Base-by-base conservation (phyloP, 2,888 invertebrate genomes). In the Lasioglossum figueresi region DNA sequence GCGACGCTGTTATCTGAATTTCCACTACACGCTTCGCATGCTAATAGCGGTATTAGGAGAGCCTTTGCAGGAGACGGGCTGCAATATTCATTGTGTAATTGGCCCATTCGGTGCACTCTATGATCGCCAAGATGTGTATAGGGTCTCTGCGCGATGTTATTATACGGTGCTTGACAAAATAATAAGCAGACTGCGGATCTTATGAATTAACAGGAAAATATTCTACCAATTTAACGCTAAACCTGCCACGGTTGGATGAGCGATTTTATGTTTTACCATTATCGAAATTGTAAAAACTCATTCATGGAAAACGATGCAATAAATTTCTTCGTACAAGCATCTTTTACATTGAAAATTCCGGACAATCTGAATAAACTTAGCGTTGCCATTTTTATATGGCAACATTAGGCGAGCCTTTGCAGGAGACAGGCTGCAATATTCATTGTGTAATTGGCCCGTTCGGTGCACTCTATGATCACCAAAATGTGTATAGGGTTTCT, bases 1-100 rank as follows among this genome's bases (percentile, higher is more conserved):
- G 40, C 56, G 70, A 14, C n/a, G 70, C 12, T 70, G 70, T 70
- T 70, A 70, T 70, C 40, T 40, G 70, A 40, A 70, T 40, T 70
- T 68, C 70, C 70, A 12, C n/a, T n/a, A 40, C 37, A 37, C 70
- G 70, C 23, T 70, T 70, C n/a, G n/a, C 70, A 40, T n/a, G 40
- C 40, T 70, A 40, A 70, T 70, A 68, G 40, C 40, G 70, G 40
- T 40, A 70, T 70, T 70, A 70, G 37, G 40, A n/a, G 37, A 70
- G n/a, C 40, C 40, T 12, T 70, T 5, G 12, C 14, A 40, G 40
- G 40, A 37, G 40, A 5, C 8, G 19, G n/a, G n/a, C 12, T n/a
- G n/a, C n/a, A 14, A 40, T 70, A 40, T 70, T 70, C 68, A 23
- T 37, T 37, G 68, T 37, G 23, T 37, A 70, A 70, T 70, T 70